Conservation (phyloP, 1,140 invertebrate genomes). For the Meloidogyne hapla region DNA sequence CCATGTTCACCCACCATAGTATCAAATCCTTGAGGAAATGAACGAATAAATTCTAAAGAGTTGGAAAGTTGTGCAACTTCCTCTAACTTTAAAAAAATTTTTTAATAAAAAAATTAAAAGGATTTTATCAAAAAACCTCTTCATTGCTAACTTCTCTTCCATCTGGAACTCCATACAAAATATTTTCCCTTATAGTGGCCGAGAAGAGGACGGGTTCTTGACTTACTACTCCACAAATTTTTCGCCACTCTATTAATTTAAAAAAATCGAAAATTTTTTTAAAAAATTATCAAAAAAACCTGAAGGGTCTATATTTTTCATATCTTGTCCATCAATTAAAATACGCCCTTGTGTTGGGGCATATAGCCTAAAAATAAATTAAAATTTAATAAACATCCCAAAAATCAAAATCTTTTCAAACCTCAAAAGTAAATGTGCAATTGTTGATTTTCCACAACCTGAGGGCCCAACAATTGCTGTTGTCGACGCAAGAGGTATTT, state of each 20-base stretch:
- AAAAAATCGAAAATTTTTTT: conserved; percentile 56
- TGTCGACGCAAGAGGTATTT: conserved; percentile 64
- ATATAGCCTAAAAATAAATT: conserved; percentile 48
- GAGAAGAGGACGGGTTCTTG: conserved; percentile 68
- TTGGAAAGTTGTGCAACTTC: conserved; percentile 67
- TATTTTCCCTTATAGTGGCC: conserved; percentile 64
- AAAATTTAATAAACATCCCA: too few species aligned
- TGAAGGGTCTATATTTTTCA: conserved; percentile 64
- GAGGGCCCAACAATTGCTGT: conserved; percentile 68
- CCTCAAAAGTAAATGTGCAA: conserved; percentile 66
- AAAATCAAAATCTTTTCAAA: too few species aligned
- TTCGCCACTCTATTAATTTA: conserved; percentile 11
- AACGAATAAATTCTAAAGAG: conserved; percentile 65
- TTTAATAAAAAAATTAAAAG: background rate
- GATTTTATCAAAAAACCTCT: conserved; percentile 36
- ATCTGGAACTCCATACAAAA: conserved; percentile 66
- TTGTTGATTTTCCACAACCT: conserved; percentile 68
- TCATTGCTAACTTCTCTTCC: conserved; percentile 57
- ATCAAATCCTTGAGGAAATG: conserved; percentile 66
- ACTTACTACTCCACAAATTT: conserved; percentile 45
- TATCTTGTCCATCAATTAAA: conserved; percentile 65
- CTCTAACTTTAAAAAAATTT: conserved; percentile 33
- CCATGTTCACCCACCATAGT: conserved; percentile 68
- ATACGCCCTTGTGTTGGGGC: conserved; percentile 54
- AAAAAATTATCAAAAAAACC: conserved; percentile 65